A percentile compares a stretch with the other conserved stretches of the same genome.
Evolutionary conservation across 2,888 invertebrate species (phyloP).

Genomic region (Trimorus sp.): DNA sequence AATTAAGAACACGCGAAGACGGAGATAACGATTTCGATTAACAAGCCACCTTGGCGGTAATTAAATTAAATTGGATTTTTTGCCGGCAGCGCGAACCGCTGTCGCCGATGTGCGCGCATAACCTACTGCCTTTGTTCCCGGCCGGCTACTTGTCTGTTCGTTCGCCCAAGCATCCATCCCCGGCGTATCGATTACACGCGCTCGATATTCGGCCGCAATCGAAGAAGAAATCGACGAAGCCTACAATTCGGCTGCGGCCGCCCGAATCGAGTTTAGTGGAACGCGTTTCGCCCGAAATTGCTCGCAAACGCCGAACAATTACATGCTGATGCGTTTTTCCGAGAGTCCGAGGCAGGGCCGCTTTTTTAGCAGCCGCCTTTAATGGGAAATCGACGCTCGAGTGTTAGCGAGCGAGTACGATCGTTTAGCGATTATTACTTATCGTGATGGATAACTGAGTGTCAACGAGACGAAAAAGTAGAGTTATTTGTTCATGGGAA

Average conservation of each 20-base stretch:
- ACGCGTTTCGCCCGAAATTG: conserved; percentile 54
- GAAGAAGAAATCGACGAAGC: conserved; percentile 65
- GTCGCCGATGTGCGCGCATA: conserved; percentile 38
- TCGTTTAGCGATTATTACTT: no score
- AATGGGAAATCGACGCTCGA: no score
- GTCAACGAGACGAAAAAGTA: no score
- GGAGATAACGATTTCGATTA: conserved; percentile 73
- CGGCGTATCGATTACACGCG: conserved; percentile 56
- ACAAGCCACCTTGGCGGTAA: conserved; percentile 71
- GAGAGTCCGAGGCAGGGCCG: conserved; percentile 10
- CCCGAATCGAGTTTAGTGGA: conserved; percentile 59
- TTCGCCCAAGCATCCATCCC: conserved; percentile 1
- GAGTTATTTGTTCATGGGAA: no score
- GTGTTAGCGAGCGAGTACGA: no score
- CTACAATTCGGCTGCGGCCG: conserved; percentile 51
- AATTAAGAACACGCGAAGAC: conserved; percentile 68
- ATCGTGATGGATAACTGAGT: no score
- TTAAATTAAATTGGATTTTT: conserved; percentile 74
- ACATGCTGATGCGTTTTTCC: conserved; percentile 48
- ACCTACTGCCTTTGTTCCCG: conserved; percentile 65
- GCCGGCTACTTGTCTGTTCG: conserved; percentile 51
- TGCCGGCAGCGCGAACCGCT: conserved; percentile 55
- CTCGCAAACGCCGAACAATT: conserved; percentile 56
- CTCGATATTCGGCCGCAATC: conserved; percentile 63
- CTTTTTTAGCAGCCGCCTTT: no score